Conservation (phyloP, 2,113 vertebrate species). For the Gracilinanus agilis region DNA sequence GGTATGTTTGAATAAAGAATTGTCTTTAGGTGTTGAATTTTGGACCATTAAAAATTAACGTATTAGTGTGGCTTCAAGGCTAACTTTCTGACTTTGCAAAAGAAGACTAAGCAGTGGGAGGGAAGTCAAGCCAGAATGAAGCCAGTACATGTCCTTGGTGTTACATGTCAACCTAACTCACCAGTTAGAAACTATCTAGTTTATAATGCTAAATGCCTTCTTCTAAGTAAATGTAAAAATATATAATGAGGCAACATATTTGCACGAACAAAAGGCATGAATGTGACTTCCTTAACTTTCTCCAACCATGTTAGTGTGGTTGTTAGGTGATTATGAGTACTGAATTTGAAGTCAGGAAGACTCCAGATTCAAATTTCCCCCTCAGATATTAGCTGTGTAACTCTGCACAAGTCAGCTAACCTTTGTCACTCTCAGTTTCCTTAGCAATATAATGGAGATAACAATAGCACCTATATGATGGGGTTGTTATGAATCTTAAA, state of each 20-base stretch:
- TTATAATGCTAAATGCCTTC: neutral
- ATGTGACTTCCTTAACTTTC: neutral
- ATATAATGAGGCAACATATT: neutral
- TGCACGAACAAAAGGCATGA: neutral
- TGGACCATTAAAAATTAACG: conserved; percentile 6
- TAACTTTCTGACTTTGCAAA: neutral
- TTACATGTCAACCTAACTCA: neutral
- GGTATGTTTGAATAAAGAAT: neutral
- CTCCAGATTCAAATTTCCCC: too few relatives aligned
- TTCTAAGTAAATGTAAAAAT: neutral
- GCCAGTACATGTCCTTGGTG: neutral
- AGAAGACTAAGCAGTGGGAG: neutral
- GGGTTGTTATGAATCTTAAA: neutral
- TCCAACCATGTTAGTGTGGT: neutral
- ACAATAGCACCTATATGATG: too few relatives aligned
- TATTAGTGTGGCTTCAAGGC: neutral
- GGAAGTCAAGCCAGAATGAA: neutral
- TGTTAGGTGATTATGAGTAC: neutral
- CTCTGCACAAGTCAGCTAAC: neutral
- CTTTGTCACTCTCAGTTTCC: neutral
- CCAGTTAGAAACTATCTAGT: neutral
- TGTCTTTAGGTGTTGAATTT: conserved; percentile 17
- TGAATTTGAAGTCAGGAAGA: neutral
- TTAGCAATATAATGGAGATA: neutral
- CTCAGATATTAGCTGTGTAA: too few relatives aligned